phyloP scores from a whole-genome alignment of 2,113 vertebrate species.

The Mobula birostris region DNA sequence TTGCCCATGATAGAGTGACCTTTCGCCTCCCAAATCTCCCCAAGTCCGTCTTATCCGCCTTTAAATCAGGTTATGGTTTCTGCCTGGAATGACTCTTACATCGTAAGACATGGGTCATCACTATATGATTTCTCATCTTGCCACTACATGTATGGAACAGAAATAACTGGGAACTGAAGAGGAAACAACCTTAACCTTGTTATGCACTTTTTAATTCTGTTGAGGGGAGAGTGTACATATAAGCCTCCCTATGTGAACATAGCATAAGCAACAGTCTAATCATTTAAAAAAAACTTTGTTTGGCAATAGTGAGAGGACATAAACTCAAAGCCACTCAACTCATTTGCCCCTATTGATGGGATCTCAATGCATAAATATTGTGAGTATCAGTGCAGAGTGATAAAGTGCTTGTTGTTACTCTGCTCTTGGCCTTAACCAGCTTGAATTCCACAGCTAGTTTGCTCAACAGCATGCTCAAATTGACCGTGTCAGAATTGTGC shows the following conservation, averaged over 20 bases:
- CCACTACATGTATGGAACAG: not conserved
- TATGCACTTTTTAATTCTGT: not conserved
- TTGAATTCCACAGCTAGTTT: not conserved
- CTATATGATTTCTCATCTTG: too few relatives aligned
- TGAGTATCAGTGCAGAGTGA: not conserved
- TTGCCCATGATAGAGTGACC: too few relatives aligned
- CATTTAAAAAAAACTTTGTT: not conserved
- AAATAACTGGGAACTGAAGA: not conserved
- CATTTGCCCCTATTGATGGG: not conserved
- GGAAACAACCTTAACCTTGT: not conserved
- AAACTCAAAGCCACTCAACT: not conserved
- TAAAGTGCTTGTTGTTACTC: not conserved
- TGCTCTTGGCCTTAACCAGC: not conserved
- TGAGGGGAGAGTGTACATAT: too few relatives aligned
- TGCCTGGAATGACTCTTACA: too few relatives aligned
- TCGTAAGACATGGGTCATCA: too few relatives aligned
- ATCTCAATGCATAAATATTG: conserved; percentile 8
- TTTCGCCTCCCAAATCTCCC: too few relatives aligned
- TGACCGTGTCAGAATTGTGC: not conserved
- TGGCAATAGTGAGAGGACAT: not conserved
- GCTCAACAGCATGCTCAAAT: not conserved
- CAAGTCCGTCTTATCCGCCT: too few relatives aligned
- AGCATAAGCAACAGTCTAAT: not conserved
- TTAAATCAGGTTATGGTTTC: too few relatives aligned
- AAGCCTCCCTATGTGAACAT: not conserved